Evolutionary conservation across 2,797 vertebrate genomes (phyloP).

Genomic region (Crenichthys baileyi): DNA sequence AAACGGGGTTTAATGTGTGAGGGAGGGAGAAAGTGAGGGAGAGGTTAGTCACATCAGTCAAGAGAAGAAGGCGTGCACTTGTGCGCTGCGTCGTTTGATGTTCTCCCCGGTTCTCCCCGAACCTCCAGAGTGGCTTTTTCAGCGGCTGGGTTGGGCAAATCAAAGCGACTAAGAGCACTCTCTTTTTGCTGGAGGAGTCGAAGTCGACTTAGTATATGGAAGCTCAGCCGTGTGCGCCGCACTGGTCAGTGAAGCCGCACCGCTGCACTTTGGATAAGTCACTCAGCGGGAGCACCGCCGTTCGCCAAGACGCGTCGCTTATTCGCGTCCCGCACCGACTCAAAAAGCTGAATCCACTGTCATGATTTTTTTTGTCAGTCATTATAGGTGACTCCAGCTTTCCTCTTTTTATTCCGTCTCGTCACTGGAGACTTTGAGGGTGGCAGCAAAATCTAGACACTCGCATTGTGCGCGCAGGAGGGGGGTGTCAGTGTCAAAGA

Average conservation of each 20-base stretch:
- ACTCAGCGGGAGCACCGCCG: slow-evolving; percentile 65
- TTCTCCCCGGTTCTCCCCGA: slow-evolving; percentile 44
- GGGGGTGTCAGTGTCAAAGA: slow-evolving; percentile 64
- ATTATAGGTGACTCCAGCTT: slow-evolving; percentile 60
- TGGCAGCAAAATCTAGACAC: slow-evolving; percentile 40
- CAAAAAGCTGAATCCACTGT: slow-evolving; percentile 48
- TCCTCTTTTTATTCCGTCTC: not conserved
- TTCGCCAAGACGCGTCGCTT: slow-evolving; percentile 39
- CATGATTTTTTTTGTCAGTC: slow-evolving; percentile 69
- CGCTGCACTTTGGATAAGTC: slow-evolving; percentile 67
- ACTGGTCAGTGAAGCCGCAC: slow-evolving; percentile 79
- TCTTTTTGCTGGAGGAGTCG: slow-evolving; percentile 78
- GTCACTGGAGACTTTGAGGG: slow-evolving; percentile 26
- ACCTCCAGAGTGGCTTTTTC: slow-evolving; percentile 58
- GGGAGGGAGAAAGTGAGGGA: slow-evolving; percentile 32
- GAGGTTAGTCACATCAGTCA: slow-evolving; percentile 74
- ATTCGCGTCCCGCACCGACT: slow-evolving; percentile 38
- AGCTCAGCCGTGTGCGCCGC: slow-evolving; percentile 49
- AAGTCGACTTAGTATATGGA: slow-evolving; percentile 49
- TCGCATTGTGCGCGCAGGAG: slow-evolving; percentile 49
- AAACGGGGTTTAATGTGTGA: slow-evolving; percentile 1
- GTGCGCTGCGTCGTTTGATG: slow-evolving; percentile 69
- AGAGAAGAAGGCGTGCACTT: slow-evolving; percentile 73
- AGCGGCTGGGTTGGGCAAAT: slow-evolving; percentile 70
- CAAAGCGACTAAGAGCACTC: slow-evolving; percentile 75